Conservation (phyloP, 2,888 invertebrate genomes). For the Rhimphoctona megacephalus region DNA sequence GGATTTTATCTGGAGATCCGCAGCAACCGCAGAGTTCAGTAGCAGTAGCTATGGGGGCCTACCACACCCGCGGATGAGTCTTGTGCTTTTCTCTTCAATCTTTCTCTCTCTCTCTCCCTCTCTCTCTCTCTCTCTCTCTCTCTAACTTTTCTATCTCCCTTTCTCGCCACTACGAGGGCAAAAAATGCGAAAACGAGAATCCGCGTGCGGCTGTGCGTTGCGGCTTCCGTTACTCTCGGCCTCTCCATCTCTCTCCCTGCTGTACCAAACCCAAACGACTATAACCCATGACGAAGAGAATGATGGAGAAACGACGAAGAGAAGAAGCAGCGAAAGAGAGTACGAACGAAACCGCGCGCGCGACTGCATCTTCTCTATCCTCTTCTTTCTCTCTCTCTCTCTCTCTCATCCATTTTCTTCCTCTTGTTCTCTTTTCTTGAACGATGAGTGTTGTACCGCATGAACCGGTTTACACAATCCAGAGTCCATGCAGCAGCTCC, state of each 20-base stretch:
- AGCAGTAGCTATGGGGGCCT: constrained; percentile 47
- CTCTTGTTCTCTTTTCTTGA: constrained; percentile 19
- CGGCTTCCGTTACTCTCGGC: constrained; percentile 78
- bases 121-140: constrained; percentile 53
- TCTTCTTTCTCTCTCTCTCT: constrained; percentile 1
- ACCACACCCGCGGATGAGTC: constrained; percentile 67
- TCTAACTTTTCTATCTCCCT: constrained; percentile 53
- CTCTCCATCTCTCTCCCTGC: constrained; percentile 50
- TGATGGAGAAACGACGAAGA: constrained; percentile 42
- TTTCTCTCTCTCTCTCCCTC: constrained; percentile 56
- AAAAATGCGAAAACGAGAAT: constrained; percentile 79
- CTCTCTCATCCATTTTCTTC: constrained; percentile 30
- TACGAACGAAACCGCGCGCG: constrained; percentile 72
- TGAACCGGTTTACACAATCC: constrained; percentile 68
- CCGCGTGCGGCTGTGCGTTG: constrained; percentile 77
- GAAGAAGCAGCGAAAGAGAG: constrained; percentile 42
- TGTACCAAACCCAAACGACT: constrained; percentile 49
- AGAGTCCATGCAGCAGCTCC: constrained; percentile 49
- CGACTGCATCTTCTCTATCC: constrained; percentile 63
- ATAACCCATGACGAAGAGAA: constrained; percentile 59
- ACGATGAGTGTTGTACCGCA: constrained; percentile 60
- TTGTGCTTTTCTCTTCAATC: constrained; percentile 63
- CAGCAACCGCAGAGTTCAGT: constrained; percentile 66
- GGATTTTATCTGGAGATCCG: constrained; percentile 75
- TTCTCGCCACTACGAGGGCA: constrained; percentile 59